Conservation (phyloP, 2,888 invertebrate species). For the Ligdia adustata region DNA sequence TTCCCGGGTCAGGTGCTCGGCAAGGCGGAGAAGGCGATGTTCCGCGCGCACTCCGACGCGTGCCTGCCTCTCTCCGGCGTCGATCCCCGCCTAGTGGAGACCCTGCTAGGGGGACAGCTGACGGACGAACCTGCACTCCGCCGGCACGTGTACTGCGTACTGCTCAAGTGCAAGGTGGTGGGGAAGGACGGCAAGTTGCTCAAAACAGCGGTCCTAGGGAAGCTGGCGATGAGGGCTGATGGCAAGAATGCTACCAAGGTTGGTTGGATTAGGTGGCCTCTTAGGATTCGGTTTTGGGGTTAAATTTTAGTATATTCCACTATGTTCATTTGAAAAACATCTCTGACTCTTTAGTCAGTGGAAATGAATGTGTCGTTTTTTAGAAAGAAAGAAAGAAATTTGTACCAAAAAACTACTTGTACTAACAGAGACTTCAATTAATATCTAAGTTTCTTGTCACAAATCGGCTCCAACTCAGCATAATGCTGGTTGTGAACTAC, state of each 20-base stretch:
- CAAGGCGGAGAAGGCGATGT: slow-evolving; percentile 73
- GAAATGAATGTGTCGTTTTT: no score
- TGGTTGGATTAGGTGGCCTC: no score
- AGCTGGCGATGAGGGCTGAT: slow-evolving; percentile 51
- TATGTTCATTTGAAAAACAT: no score
- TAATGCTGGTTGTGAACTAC: no score
- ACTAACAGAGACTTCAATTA: no score
- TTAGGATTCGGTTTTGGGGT: no score
- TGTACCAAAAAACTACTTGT: no score
- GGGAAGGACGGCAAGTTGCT: slow-evolving; percentile 74
- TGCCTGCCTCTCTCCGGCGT: slow-evolving; percentile 57
- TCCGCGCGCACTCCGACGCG: slow-evolving; percentile 70
- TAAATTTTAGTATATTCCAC: no score
- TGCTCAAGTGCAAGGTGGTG: slow-evolving; percentile 70
- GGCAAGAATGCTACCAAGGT: slow-evolving; percentile 66
- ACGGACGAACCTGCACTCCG: slow-evolving; percentile 52
- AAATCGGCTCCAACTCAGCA: no score
- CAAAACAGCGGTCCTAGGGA: slow-evolving; percentile 62
- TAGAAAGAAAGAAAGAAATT: no score
- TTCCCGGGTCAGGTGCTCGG: slow-evolving; percentile 56
- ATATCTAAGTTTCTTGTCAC: no score
- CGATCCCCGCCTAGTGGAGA: slow-evolving; percentile 47
- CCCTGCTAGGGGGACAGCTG: slow-evolving; percentile 58
- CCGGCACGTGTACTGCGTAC: slow-evolving; percentile 71
- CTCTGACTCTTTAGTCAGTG: no score